Evolutionary conservation across 2,888 invertebrate species (phyloP).

Genomic region (Melanostoma scalare): DNA sequence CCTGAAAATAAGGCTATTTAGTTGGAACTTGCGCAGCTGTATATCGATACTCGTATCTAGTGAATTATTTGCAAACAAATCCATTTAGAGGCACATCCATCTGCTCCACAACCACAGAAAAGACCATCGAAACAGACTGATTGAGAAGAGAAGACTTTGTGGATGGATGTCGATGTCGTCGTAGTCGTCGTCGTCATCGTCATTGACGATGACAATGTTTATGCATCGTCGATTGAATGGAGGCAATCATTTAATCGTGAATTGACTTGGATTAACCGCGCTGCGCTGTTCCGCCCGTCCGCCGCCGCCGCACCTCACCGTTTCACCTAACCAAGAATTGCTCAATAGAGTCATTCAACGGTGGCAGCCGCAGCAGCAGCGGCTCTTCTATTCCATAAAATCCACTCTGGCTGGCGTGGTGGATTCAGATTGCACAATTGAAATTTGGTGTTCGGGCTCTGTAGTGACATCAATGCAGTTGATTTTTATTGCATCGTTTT

Average conservation of each 20-base stretch:
- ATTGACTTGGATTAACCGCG: constrained; percentile 55
- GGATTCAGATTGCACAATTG: constrained; percentile 64
- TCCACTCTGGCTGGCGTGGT: constrained; percentile 13
- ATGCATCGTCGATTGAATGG: constrained; percentile 63
- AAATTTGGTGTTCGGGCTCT: constrained; percentile 55
- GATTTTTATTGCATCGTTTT: constrained; percentile 69
- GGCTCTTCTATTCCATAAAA: constrained; percentile 11
- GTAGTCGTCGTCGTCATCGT: constrained; percentile 1
- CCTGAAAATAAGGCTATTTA: constrained; percentile 41
- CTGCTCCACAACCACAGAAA: constrained; percentile 24
- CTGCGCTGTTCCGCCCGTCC: neutral
- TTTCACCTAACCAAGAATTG: constrained; percentile 23
- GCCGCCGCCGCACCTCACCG: constrained; percentile 4
- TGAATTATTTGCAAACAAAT: constrained; percentile 63
- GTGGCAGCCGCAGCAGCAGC: constrained; percentile 45
- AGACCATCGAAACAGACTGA: constrained; percentile 51
- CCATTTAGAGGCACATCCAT: constrained; percentile 48
- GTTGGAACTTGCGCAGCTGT: constrained; percentile 19
- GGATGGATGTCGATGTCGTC: constrained; percentile 20
- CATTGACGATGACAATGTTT: constrained; percentile 65
- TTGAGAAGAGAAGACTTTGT: constrained; percentile 37
- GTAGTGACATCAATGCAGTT: constrained; percentile 67
- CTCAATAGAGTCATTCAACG: constrained; percentile 70
- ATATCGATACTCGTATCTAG: constrained; percentile 28
- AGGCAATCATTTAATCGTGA: constrained; percentile 68